These are phyloP conservation scores for Oreochromis mossambicus DNA, from an alignment of 2,797 vertebrate species.

Conservation along the genomic window DNA sequence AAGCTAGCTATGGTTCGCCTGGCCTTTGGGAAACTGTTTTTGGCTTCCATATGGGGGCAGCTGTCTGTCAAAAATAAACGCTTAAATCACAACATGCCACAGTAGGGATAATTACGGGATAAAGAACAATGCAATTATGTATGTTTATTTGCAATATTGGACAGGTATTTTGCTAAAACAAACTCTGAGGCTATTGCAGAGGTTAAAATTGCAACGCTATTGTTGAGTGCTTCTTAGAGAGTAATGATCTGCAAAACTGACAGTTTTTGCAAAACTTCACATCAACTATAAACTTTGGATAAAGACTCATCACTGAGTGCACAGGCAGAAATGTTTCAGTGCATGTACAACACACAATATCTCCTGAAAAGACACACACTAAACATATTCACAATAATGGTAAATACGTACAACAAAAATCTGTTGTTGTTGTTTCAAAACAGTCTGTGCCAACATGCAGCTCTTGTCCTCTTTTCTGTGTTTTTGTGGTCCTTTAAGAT, in stretches of 20 bases:
- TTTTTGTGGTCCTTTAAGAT: not conserved
- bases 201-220: slow-evolving; percentile 25
- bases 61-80: slow-evolving; percentile 74
- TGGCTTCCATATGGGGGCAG: slow-evolving; percentile 77
- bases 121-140: slow-evolving; percentile 66
- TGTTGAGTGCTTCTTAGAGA: slow-evolving; percentile 6
- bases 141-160: slow-evolving; percentile 57
- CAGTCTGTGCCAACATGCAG: not conserved
- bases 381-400: not conserved
- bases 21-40: slow-evolving; percentile 73
- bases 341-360: not conserved
- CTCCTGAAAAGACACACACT: not conserved
- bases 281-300: not conserved
- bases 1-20: slow-evolving; percentile 63
- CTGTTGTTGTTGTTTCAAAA: not conserved
- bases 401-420: not conserved
- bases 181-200: slow-evolving; percentile 23
- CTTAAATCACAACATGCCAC: slow-evolving; percentile 61
- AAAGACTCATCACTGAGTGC: not conserved
- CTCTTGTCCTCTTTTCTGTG: not conserved
- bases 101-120: slow-evolving; percentile 60
- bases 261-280: slow-evolving; percentile 8
- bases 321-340: not conserved
- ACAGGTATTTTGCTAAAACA: slow-evolving; percentile 49
- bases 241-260: not conserved